A percentile compares a stretch with the other conserved stretches of the same genome.
phyloP scores from a whole-genome alignment of 2,797 vertebrate species.

The Phalanger gymnotis region DNA sequence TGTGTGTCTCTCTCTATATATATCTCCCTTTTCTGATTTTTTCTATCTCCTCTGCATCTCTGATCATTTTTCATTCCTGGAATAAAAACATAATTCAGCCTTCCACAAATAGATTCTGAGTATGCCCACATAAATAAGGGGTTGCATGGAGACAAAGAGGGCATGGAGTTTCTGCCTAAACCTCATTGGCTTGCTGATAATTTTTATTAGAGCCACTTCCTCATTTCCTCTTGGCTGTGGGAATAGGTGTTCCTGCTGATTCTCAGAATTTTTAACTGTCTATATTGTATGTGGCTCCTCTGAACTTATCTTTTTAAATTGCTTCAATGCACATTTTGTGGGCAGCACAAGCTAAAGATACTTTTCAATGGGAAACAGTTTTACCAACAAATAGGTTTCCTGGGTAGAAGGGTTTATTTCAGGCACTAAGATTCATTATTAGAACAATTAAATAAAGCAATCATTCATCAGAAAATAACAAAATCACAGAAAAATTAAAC shows the following conservation, averaged over 20 bases:
- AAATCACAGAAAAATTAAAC: not conserved
- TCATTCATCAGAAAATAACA: not conserved
- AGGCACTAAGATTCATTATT: not conserved
- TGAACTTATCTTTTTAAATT: not conserved
- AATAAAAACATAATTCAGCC: not conserved
- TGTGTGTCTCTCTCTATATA: not conserved
- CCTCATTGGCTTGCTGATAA: not conserved
- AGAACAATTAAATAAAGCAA: not conserved
- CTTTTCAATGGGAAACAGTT: not conserved
- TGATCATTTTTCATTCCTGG: not conserved
- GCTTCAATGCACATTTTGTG: not conserved
- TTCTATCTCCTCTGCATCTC: not conserved
- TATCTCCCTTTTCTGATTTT: not conserved
- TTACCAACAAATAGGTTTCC: not conserved
- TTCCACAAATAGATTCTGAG: not conserved
- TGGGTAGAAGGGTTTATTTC: not conserved
- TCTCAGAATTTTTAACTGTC: not conserved
- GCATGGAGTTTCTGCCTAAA: not conserved
- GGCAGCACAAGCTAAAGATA: not conserved
- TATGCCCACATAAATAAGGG: not conserved
- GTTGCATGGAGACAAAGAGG: not conserved
- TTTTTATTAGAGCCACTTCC: not conserved
- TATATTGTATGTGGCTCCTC: not conserved
- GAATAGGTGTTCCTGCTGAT: not conserved
- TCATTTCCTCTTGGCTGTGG: not conserved